phyloP scores from a whole-genome alignment of 1,140 invertebrate genomes.

The Drosophila serrata region DNA sequence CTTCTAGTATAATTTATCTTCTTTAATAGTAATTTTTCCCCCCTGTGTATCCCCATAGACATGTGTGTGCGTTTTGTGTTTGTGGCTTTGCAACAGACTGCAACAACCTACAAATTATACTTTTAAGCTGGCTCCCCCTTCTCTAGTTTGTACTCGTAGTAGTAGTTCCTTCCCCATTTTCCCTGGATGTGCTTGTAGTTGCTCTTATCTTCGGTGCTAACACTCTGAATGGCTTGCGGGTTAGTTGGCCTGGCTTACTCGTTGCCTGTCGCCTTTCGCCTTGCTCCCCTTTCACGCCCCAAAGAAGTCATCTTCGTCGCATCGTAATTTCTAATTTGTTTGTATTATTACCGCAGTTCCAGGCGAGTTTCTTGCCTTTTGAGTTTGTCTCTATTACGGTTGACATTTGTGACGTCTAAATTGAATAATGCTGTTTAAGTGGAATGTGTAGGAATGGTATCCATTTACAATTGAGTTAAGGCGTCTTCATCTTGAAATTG shows the following conservation, averaged over 20 bases:
- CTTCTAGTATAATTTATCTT: background rate
- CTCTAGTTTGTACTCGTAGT: conserved; percentile 2
- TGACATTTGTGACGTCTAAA: conserved; percentile 51
- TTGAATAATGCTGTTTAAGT: conserved; percentile 53
- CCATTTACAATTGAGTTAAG: conserved; percentile 18
- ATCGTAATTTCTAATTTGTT: conserved; percentile 73
- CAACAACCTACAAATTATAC: conserved; percentile 74
- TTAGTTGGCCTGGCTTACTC: conserved; percentile 32
- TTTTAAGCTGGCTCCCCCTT: conserved; percentile 62
- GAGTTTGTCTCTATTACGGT: conserved; percentile 48
- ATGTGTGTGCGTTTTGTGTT: conserved; percentile 27
- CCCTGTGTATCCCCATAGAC: conserved; percentile 8
- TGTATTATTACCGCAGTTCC: conserved; percentile 54
- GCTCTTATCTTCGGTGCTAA: conserved; percentile 68
- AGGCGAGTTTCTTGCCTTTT: conserved; percentile 39
- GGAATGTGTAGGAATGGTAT: conserved; percentile 16
- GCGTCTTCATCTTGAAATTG: background rate
- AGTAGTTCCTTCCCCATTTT: background rate
- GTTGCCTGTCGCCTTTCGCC: background rate
- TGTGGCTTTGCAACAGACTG: conserved; percentile 30
- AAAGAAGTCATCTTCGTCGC: conserved; percentile 17
- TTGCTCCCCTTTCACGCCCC: background rate
- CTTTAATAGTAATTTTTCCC: background rate
- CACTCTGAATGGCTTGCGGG: conserved; percentile 59
- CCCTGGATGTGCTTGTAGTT: conserved; percentile 17